These are phyloP conservation scores for Discoglossus pictus DNA, from an alignment of 2,797 vertebrate species.

Conservation along the genomic window DNA sequence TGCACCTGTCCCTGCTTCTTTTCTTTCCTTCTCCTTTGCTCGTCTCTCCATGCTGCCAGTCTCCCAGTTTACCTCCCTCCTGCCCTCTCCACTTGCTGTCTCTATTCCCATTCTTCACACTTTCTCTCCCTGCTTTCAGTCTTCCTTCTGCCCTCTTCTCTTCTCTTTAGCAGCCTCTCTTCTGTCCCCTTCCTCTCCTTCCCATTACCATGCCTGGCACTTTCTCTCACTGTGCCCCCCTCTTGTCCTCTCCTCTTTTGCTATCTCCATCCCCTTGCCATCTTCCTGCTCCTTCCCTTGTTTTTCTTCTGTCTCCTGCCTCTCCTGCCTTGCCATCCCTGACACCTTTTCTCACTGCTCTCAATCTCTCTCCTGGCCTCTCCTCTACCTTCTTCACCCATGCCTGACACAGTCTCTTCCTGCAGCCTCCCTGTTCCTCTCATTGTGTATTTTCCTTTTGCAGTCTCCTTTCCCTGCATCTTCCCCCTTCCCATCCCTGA, in stretches of 20 bases:
- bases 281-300: constrained; percentile 19
- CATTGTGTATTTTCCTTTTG: constrained; percentile 36
- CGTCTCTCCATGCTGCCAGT: constrained; percentile 21
- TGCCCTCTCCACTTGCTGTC: too few relatives aligned
- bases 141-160: too few relatives aligned
- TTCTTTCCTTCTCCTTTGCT: constrained; percentile 4
- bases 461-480: not conserved
- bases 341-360: too few relatives aligned
- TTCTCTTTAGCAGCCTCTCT: too few relatives aligned
- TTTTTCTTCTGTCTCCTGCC: too few relatives aligned
- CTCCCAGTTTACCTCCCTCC: constrained; percentile 49
- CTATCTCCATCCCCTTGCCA: not conserved
- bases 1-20: constrained; percentile 12
- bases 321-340: too few relatives aligned
- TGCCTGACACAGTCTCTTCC: constrained; percentile 51
- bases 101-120: too few relatives aligned
- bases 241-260: not conserved
- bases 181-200: not conserved
- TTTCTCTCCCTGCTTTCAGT: too few relatives aligned
- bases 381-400: too few relatives aligned
- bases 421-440: constrained; percentile 21
- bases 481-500: constrained; percentile 40
- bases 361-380: too few relatives aligned
- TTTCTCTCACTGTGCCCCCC: not conserved
- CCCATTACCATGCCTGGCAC: not conserved